Percentiles rank a stretch among this genome's conserved stretches.
phyloP scores from a whole-genome alignment of 2,888 invertebrate genomes.

The Heliothis peltigera region DNA sequence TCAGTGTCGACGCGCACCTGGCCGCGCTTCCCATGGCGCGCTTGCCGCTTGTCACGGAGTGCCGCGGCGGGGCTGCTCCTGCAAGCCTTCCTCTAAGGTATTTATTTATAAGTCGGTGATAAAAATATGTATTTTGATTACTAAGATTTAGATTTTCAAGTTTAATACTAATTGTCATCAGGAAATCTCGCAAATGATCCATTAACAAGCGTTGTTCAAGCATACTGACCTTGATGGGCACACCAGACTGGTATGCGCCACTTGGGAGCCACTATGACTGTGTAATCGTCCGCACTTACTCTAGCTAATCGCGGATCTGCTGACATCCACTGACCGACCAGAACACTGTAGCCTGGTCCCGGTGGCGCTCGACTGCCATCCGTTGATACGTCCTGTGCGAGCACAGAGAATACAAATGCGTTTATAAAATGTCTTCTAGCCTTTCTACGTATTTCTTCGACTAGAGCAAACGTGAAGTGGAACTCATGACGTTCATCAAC shows the following conservation, averaged over 20 bases:
- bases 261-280: neutral
- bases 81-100: too few species aligned
- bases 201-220: too few species aligned
- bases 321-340: neutral
- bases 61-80: neutral
- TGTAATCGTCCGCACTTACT: slow-evolving; percentile 25
- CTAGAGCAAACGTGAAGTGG: slow-evolving; percentile 3
- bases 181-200: too few species aligned
- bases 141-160: too few species aligned
- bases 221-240: neutral
- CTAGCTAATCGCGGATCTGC: slow-evolving; percentile 7
- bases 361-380: slow-evolving; percentile 27
- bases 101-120: too few species aligned
- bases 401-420: slow-evolving; percentile 45
- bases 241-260: neutral
- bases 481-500: neutral
- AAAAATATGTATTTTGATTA: too few species aligned
- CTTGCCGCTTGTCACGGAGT: slow-evolving; percentile 16
- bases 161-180: too few species aligned
- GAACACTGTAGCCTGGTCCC: neutral
- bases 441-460: too few species aligned
- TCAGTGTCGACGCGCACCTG: slow-evolving; percentile 31
- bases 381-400: slow-evolving; percentile 12
- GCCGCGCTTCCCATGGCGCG: slow-evolving; percentile 18
- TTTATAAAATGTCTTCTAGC: slow-evolving; percentile 41